phyloP scores from a whole-genome alignment of 2,797 vertebrate species.

The Helarctos malayanus region DNA sequence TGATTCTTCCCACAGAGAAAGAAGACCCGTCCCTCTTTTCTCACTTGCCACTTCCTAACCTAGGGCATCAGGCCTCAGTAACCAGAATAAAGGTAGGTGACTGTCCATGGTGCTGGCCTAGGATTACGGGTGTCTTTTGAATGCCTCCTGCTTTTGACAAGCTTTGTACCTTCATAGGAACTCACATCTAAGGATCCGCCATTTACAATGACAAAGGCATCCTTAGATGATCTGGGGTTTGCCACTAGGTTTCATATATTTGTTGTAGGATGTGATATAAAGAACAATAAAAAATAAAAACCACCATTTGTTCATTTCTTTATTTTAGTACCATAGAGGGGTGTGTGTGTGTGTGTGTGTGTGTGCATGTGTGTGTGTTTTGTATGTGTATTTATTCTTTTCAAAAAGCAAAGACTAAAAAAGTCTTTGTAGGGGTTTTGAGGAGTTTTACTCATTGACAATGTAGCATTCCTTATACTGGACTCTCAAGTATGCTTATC shows the following conservation, averaged over 20 bases:
- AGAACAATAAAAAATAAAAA: not conserved
- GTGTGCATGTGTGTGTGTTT: too few relatives aligned
- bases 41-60: not conserved
- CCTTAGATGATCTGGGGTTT: not conserved
- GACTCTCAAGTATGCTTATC: not conserved
- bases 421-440: not conserved
- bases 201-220: not conserved
- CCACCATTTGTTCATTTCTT: not conserved
- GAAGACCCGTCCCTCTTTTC: not conserved
- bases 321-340: not conserved
- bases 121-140: not conserved
- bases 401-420: not conserved
- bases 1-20: not conserved
- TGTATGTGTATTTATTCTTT: not conserved
- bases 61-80: too few relatives aligned
- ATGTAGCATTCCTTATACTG: not conserved
- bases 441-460: not conserved
- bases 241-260: not conserved
- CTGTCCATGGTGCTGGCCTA: constrained; percentile 67
- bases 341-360: not conserved
- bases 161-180: not conserved
- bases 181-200: not conserved
- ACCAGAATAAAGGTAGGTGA: not conserved
- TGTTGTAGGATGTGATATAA: not conserved
- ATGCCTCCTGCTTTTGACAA: not conserved